Evolutionary conservation across 2,113 vertebrate species (phyloP).

Genomic region (Chauna torquata): DNA sequence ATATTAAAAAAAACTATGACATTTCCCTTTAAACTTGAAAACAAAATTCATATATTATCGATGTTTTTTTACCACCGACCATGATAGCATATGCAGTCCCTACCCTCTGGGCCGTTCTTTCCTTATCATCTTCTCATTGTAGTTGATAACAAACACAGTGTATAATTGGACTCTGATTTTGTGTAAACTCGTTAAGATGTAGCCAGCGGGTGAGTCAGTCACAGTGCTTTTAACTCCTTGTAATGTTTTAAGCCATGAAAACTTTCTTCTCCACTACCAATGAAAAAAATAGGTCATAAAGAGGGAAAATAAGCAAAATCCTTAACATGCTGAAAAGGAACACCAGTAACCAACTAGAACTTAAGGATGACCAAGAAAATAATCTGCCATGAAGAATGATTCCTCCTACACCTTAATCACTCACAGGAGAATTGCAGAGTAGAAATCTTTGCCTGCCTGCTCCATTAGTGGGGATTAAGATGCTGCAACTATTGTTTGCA

Average conservation of each 20-base stretch:
- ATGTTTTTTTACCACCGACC: constrained; percentile 6
- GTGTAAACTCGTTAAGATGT: constrained; percentile 41
- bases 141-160: constrained; percentile 40
- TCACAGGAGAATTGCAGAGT: accelerated
- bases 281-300: background rate
- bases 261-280: background rate
- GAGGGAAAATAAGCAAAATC: background rate
- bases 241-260: background rate
- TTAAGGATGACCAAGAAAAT: background rate
- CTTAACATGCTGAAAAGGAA: background rate
- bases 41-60: background rate
- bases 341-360: background rate
- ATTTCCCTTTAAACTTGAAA: constrained; percentile 32
- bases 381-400: accelerated
- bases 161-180: constrained; percentile 53
- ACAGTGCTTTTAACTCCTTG: constrained; percentile 33
- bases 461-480: background rate
- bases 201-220: constrained; percentile 26
- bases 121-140: background rate
- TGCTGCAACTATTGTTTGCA: background rate
- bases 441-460: background rate
- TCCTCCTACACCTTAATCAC: background rate
- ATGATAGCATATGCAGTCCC: background rate
- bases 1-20: background rate
- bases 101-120: background rate